phyloP scores from a whole-genome alignment of 1,140 invertebrate species.

The Antheraea mylitta region DNA sequence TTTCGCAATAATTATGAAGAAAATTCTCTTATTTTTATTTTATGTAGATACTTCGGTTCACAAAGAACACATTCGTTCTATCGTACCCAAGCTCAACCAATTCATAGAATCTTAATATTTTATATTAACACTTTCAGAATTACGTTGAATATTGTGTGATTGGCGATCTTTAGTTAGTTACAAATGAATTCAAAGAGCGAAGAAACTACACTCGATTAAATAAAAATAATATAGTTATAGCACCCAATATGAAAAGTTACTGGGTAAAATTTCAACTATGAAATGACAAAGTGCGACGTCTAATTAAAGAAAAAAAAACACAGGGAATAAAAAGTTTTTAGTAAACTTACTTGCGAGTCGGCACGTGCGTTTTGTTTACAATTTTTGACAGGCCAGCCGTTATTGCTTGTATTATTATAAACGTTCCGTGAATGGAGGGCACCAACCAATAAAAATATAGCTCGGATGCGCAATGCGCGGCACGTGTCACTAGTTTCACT shows the following conservation, averaged over 20 bases:
- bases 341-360: slow-evolving; percentile 67
- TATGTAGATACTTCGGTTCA: too few species aligned
- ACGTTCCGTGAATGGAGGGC: slow-evolving; percentile 33
- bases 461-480: slow-evolving; percentile 50
- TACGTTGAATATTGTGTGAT: not conserved
- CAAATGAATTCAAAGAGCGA: not conserved
- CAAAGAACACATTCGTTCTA: too few species aligned
- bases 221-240: not conserved
- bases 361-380: slow-evolving; percentile 72
- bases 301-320: not conserved
- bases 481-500: slow-evolving; percentile 55
- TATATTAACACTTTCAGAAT: too few species aligned
- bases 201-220: not conserved
- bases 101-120: too few species aligned
- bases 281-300: not conserved
- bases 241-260: not conserved
- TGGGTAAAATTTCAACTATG: not conserved
- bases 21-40: too few species aligned
- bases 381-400: slow-evolving; percentile 62
- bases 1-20: too few species aligned
- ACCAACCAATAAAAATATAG: slow-evolving; percentile 46
- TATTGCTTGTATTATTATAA: slow-evolving; percentile 40
- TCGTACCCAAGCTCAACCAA: too few species aligned
- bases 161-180: not conserved
- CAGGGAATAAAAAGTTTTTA: slow-evolving; percentile 4